Conservation (phyloP, 2,113 vertebrate species). For the Thymallus thymallus region DNA sequence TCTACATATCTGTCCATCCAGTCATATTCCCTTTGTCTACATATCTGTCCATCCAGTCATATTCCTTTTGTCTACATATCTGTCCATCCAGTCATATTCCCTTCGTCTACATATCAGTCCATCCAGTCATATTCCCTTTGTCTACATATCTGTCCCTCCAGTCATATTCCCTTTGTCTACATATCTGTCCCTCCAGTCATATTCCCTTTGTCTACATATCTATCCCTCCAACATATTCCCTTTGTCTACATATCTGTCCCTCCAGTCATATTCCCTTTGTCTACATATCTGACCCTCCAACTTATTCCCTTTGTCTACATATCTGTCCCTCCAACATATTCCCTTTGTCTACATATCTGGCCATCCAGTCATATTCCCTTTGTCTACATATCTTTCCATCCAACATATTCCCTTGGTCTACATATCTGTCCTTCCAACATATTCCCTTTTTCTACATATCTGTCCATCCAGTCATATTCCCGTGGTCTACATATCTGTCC, state of each 20-base stretch:
- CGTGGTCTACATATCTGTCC: conserved; percentile 44
- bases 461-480: too few species aligned
- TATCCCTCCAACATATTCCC: too few species aligned
- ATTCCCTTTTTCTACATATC: conserved; percentile 56
- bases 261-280: conserved; percentile 49
- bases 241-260: too few species aligned
- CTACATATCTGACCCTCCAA: conserved; percentile 14
- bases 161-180: conserved; percentile 56
- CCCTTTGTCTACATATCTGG: too few species aligned
- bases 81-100: too few species aligned
- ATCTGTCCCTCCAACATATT: too few species aligned
- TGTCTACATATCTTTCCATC: conserved; percentile 47
- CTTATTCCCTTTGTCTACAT: conserved; percentile 38
- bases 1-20: conserved; percentile 44
- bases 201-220: conserved; percentile 41
- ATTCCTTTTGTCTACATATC: conserved; percentile 57
- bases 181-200: too few species aligned
- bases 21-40: too few species aligned
- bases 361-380: conserved; percentile 16
- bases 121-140: too few species aligned
- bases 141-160: too few species aligned
- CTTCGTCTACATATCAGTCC: conserved; percentile 44
- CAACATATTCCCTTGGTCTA: too few species aligned
- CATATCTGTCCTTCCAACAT: conserved; percentile 17
- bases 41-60: conserved; percentile 28